phyloP scores from a whole-genome alignment of 2,888 invertebrate genomes.

The Pedicia rivosa region DNA sequence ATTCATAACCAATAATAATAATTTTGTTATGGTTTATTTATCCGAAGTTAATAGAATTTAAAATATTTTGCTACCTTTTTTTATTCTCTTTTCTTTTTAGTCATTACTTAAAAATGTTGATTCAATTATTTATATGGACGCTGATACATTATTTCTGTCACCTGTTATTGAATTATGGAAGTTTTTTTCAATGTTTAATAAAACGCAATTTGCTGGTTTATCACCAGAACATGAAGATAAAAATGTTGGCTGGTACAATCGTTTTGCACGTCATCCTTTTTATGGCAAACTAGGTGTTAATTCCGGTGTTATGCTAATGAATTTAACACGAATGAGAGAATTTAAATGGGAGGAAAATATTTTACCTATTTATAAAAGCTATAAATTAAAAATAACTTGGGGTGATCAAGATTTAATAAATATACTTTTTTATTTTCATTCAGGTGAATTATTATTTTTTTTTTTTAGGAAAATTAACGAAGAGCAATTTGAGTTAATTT shows the following conservation, averaged over 20 bases:
- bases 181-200: conserved; percentile 67
- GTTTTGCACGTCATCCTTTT: conserved; percentile 90
- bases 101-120: conserved; percentile 62
- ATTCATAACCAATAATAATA: too few species aligned
- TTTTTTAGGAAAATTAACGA: too few species aligned
- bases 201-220: conserved; percentile 72
- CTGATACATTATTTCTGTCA: conserved; percentile 76
- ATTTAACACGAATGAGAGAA: conserved; percentile 74
- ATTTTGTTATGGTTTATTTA: too few species aligned
- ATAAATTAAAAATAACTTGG: conserved; percentile 78
- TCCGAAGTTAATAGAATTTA: too few species aligned
- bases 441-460: too few species aligned
- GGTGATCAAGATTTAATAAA: conserved; percentile 95
- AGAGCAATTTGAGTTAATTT: not conserved
- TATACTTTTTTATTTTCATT: conserved; percentile 66
- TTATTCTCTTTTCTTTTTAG: conserved; percentile 39
- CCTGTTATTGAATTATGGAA: conserved; percentile 71
- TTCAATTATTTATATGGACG: conserved; percentile 81
- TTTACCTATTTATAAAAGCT: conserved; percentile 68
- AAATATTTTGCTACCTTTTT: too few species aligned
- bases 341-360: conserved; percentile 78
- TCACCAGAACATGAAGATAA: conserved; percentile 82
- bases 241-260: conserved; percentile 89
- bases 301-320: conserved; percentile 97
- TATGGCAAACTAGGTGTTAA: conserved; percentile 73